Evolutionary conservation across 2,888 invertebrate species (phyloP).

Genomic region (Cepaea hortensis): DNA sequence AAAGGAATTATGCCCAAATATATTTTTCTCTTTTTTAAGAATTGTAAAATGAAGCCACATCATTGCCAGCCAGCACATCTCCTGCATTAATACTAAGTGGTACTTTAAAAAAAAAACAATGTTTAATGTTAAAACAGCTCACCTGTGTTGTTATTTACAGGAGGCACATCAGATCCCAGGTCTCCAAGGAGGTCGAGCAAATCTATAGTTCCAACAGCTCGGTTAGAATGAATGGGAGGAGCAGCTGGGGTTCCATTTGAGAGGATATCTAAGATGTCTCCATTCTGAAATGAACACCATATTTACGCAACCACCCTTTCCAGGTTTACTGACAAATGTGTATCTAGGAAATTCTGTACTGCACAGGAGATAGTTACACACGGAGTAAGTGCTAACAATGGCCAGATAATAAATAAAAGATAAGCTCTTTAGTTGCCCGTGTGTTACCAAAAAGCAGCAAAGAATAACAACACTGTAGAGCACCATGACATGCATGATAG

Average conservation of each 20-base stretch:
- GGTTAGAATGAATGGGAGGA: slow-evolving; percentile 77
- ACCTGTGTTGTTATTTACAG: slow-evolving; percentile 45
- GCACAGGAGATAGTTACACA: background rate
- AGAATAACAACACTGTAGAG: no score
- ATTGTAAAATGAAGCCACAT: no score
- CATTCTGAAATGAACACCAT: slow-evolving; percentile 63
- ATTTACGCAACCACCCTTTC: background rate
- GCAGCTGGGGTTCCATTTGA: slow-evolving; percentile 78
- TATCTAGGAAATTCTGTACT: background rate
- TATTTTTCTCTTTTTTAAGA: no score
- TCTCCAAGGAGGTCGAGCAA: slow-evolving; percentile 88
- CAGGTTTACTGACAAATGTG: background rate
- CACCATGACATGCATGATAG: no score
- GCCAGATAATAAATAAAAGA: no score
- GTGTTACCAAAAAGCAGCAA: no score
- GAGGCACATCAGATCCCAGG: slow-evolving; percentile 50
- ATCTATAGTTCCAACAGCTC: slow-evolving; percentile 80
- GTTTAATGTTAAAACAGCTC: background rate
- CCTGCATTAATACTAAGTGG: no score
- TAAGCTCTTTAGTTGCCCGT: no score
- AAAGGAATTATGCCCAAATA: no score
- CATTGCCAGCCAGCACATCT: no score
- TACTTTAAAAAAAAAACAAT: no score
- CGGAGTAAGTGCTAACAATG: no score
- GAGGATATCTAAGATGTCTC: slow-evolving; percentile 86